phyloP scores from a whole-genome alignment of 2,113 vertebrate species.

The Ailurus styani region DNA sequence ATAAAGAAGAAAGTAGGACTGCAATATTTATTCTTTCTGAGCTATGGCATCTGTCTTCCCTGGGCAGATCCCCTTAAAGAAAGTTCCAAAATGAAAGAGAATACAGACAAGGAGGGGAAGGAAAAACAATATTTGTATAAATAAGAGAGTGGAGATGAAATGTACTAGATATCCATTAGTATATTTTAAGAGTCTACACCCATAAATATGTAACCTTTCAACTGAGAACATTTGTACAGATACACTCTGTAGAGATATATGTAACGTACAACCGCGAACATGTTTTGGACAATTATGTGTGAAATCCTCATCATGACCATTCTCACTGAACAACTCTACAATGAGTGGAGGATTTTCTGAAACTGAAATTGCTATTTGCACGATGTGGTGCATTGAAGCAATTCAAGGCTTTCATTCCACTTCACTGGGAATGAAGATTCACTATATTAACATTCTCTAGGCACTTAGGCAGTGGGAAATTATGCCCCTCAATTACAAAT shows the following conservation, averaged over 20 bases:
- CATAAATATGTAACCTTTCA: constrained; percentile 27
- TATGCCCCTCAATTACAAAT: constrained; percentile 71
- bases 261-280: neutral
- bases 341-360: constrained; percentile 58
- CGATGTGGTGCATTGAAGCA: constrained; percentile 36
- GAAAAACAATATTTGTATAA: neutral
- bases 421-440: constrained; percentile 66
- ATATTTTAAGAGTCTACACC: neutral
- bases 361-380: constrained; percentile 67
- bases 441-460: constrained; percentile 57
- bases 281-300: constrained; percentile 43
- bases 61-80: neutral
- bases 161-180: neutral
- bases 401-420: constrained; percentile 65
- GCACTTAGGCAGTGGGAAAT: constrained; percentile 68
- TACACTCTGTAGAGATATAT: neutral
- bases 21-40: constrained; percentile 11
- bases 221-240: neutral
- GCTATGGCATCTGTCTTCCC: neutral
- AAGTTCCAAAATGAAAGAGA: neutral
- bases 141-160: neutral
- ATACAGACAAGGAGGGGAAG: neutral
- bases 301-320: constrained; percentile 47
- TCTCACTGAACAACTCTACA: constrained; percentile 39
- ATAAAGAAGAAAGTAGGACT: neutral